Evolutionary conservation across 2,888 invertebrate genomes (phyloP).

Genomic region (Meta bourneti): DNA sequence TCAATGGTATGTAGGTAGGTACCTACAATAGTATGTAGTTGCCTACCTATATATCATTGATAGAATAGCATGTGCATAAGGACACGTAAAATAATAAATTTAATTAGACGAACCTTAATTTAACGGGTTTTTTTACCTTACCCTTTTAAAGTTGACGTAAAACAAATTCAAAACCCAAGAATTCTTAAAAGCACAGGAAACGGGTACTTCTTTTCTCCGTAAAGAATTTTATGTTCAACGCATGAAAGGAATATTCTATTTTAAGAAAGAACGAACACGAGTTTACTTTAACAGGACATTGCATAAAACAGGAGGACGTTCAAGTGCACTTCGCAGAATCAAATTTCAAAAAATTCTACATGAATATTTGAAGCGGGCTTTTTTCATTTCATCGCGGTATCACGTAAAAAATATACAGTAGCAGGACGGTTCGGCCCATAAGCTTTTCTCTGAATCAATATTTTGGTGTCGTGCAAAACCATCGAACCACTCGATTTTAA

Average conservation of each 20-base stretch:
- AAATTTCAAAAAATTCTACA: background rate
- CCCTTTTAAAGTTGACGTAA: too few relatives aligned
- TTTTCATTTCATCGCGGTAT: background rate
- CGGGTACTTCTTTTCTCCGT: too few relatives aligned
- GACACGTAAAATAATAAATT: too few relatives aligned
- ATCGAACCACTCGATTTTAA: too few relatives aligned
- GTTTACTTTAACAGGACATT: background rate
- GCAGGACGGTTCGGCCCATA: background rate
- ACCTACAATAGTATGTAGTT: too few relatives aligned
- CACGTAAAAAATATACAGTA: background rate
- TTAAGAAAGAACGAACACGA: background rate
- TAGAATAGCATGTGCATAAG: too few relatives aligned
- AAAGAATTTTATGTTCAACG: background rate
- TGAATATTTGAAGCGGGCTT: background rate
- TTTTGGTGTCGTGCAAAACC: background rate
- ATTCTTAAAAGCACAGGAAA: too few relatives aligned
- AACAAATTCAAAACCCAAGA: too few relatives aligned
- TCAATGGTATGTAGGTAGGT: too few relatives aligned
- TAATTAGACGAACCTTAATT: too few relatives aligned
- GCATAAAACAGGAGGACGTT: background rate
- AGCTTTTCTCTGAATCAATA: background rate
- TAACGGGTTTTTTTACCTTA: too few relatives aligned
- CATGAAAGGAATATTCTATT: background rate
- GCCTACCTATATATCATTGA: too few relatives aligned
- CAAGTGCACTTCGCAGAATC: background rate